Conservation (phyloP, 2,797 vertebrate species). For the Mareca strepera region DNA sequence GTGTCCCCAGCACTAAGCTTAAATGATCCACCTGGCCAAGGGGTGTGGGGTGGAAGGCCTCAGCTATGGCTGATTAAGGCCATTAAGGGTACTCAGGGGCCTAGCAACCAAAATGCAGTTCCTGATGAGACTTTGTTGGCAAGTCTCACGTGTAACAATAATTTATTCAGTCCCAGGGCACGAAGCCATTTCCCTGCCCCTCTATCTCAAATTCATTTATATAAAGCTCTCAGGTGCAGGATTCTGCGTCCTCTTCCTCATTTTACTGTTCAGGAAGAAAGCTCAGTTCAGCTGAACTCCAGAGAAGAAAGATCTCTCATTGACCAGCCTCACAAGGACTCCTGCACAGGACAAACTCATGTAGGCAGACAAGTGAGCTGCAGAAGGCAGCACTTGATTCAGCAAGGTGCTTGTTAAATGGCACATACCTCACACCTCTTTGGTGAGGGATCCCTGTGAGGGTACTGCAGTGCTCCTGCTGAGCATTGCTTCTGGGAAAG, state of each 20-base stretch:
- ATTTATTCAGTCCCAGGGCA: not conserved
- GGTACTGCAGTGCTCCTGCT: fast-evolving
- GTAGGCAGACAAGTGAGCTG: fast-evolving
- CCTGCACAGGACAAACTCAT: fast-evolving
- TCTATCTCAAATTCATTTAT: not conserved
- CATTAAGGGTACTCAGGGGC: not conserved
- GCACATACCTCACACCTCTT: not conserved
- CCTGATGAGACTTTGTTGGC: fast-evolving
- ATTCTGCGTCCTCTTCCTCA: not conserved
- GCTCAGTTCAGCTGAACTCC: fast-evolving
- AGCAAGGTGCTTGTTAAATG: not conserved
- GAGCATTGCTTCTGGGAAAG: not conserved
- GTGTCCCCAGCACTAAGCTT: not conserved
- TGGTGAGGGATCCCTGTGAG: fast-evolving
- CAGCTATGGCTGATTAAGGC: not conserved
- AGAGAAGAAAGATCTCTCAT: too few species aligned
- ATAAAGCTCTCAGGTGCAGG: fast-evolving
- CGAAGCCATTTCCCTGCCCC: not conserved
- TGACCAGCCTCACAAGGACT: fast-evolving
- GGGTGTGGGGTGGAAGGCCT: fast-evolving
- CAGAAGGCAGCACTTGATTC: not conserved
- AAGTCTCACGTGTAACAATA: not conserved
- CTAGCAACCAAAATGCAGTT: not conserved
- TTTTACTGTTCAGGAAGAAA: not conserved
- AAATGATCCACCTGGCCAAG: fast-evolving